phyloP scores from a whole-genome alignment of 1,140 invertebrate genomes.

The Drosophila insularis region DNA sequence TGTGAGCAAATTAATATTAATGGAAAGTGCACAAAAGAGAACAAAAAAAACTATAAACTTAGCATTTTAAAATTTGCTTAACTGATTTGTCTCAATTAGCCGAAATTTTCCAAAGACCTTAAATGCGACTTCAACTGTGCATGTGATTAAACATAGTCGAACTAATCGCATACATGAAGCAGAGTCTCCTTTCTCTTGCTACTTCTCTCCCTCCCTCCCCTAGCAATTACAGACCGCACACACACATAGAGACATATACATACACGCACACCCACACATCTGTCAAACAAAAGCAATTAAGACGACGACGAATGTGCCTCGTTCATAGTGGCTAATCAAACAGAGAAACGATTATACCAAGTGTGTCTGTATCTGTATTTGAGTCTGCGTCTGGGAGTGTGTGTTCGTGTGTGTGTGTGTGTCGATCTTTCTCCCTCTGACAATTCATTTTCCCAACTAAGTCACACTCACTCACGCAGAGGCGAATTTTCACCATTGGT shows the following conservation, averaged over 20 bases:
- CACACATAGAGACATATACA: background rate
- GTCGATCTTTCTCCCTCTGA: background rate
- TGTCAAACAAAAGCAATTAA: conserved; percentile 54
- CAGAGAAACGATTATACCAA: conserved; percentile 34
- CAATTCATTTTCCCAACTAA: conserved; percentile 7
- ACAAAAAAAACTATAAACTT: background rate
- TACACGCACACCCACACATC: background rate
- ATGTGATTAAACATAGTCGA: conserved; percentile 56
- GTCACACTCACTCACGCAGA: conserved; percentile 4
- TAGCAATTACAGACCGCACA: conserved; percentile 1
- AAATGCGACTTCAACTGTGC: conserved; percentile 29
- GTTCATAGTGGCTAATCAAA: conserved; percentile 53
- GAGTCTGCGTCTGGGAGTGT: background rate
- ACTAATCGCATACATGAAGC: conserved; percentile 33
- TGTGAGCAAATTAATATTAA: too few species aligned
- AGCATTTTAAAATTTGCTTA: background rate
- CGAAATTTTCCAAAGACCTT: conserved; percentile 3
- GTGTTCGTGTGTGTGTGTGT: background rate
- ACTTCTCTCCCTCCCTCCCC: background rate
- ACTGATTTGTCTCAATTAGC: conserved; percentile 25
- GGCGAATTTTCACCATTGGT: background rate
- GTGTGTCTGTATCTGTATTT: conserved; percentile 16
- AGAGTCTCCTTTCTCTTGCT: background rate
- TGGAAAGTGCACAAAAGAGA: too few species aligned
- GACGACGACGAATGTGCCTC: conserved; percentile 21